Evolutionary conservation across 2,888 invertebrate genomes (phyloP).

Genomic region (Creontiades dilutus): DNA sequence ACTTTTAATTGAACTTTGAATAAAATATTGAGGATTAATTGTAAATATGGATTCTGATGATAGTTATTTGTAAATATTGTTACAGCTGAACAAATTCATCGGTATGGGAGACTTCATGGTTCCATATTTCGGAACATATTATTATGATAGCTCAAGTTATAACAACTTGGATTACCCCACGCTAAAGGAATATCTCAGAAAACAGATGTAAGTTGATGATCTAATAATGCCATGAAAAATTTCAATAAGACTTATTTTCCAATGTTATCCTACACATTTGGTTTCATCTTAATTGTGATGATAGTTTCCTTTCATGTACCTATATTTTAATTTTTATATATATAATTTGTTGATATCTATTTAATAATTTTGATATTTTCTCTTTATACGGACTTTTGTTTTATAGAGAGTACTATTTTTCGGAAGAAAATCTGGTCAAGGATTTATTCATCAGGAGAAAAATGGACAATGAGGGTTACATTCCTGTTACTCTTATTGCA

Average conservation of each 20-base stretch:
- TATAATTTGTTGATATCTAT: too few relatives aligned
- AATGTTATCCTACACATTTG: not conserved
- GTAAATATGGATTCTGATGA: too few relatives aligned
- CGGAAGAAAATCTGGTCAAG: conserved; percentile 94
- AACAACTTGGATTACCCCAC: conserved; percentile 83
- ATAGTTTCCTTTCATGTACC: too few relatives aligned
- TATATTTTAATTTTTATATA: too few relatives aligned
- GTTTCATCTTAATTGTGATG: too few relatives aligned
- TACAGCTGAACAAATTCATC: conserved; percentile 78
- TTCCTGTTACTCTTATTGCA: conserved; percentile 95
- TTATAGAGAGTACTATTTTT: conserved; percentile 98
- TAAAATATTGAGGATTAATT: too few relatives aligned
- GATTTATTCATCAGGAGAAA: conserved; percentile 98
- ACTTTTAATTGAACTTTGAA: too few relatives aligned
- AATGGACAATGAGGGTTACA: conserved; percentile 96
- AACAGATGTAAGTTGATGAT: conserved; percentile 89
- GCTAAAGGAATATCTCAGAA: conserved; percentile 90
- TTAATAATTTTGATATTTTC: too few relatives aligned
- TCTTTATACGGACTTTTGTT: too few relatives aligned
- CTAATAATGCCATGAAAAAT: not conserved
- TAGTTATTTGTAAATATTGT: too few relatives aligned
- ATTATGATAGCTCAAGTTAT: conserved; percentile 82
- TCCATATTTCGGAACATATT: conserved; percentile 83
- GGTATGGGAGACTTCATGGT: conserved; percentile 78
- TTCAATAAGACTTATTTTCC: not conserved